Conservation (phyloP, 2,113 vertebrate genomes). For the Siniperca chuatsi region DNA sequence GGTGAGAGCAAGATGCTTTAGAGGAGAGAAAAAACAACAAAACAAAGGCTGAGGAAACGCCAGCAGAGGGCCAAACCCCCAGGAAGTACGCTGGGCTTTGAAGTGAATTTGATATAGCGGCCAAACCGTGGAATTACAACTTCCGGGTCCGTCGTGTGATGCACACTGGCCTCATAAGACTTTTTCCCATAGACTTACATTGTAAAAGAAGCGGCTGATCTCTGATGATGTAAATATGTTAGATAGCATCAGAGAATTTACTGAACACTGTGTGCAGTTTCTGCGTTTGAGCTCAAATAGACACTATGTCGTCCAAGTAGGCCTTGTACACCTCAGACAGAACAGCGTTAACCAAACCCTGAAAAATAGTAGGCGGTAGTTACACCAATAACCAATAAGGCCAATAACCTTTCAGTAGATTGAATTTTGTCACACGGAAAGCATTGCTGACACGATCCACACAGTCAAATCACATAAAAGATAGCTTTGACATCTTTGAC, state of each 20-base stretch:
- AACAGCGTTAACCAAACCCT: neutral
- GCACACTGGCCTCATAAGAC: no score
- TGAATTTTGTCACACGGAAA: neutral
- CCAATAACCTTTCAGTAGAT: neutral
- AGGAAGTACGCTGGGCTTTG: no score
- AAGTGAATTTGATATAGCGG: no score
- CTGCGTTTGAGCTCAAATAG: neutral
- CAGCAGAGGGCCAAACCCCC: neutral
- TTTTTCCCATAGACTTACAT: no score
- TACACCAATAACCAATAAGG: neutral
- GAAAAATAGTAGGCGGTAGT: neutral
- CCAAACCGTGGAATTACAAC: no score
- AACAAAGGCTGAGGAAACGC: neutral
- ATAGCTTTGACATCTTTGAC: neutral
- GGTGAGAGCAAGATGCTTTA: neutral
- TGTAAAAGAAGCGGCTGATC: neutral
- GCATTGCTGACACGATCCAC: neutral
- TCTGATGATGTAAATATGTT: neutral
- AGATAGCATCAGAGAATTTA: neutral
- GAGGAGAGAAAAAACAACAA: slow-evolving; percentile 4
- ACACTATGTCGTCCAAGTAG: neutral
- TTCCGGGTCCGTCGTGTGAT: no score
- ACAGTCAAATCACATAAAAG: neutral
- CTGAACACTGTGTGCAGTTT: neutral
- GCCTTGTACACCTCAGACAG: neutral